Evolutionary conservation across 2,797 vertebrate species (phyloP), one percentile per base, ranked within the genome.

Genomic region (Micrastur ruficollis): DNA sequence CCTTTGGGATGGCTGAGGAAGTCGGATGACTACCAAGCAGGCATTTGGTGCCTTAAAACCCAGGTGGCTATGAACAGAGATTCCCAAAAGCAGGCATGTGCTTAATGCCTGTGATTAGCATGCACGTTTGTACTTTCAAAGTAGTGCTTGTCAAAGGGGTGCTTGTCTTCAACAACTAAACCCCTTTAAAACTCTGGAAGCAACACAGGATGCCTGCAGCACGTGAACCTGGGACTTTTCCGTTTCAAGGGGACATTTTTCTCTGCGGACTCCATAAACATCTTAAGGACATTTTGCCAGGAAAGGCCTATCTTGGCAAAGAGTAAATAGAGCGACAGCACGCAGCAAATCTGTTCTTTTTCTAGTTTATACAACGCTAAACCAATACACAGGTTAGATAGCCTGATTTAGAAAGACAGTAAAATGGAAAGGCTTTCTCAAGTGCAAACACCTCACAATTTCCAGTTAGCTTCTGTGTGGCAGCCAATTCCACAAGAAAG

Each of bases 391-490:
- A 90, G 38, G 56, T 80, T 80, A 85, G 71, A 59, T 19, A 71
- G 40, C 22, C 63, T 78, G 79, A 86, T 89, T 95, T 92, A 89
- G 53, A 95, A 95, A 92, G 59, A 85, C 49, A 89, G 32, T 40
- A 73, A 91, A 85, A 83, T 61, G 40, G 84, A 93, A 96, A 88
- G 58, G 72, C 38, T 68, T 95, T 91, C 49, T 78, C 58, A 81
- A 93, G 53, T 47, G 68, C 72, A 86, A 83, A 86, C 75, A 87
- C 40, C 72, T 93, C 66, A 68, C 49, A 55, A 72, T 92, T 97
- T 96, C 89, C 93, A 97, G 75, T 89, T 91, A 90, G 84, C 68
- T 97, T 88, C 93, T 96, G 86, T 93, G 81, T 81, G 72, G 84
- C 89, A 91, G 90, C 84, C 93, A 97, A 46, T 26, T 95, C 73